phyloP scores from a whole-genome alignment of 2,888 invertebrate genomes.

The Aproaerema taeniolella region DNA sequence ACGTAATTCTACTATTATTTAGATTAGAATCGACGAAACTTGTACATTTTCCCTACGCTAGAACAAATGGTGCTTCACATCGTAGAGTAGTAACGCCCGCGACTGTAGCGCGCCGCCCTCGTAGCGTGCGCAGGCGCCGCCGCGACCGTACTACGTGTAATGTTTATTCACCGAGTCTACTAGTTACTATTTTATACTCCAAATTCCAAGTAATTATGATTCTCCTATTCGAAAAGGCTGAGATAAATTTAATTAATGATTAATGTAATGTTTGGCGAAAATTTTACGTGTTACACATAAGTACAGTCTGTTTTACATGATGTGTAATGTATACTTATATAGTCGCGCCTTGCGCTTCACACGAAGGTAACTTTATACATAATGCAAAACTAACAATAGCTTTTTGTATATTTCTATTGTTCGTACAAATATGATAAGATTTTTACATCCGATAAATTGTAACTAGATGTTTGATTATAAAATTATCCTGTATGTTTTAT shows the following conservation, averaged over 20 bases:
- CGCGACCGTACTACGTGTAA: constrained; percentile 38
- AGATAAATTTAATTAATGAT: constrained; percentile 49
- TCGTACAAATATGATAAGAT: constrained; percentile 48
- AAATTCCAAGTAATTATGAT: constrained; percentile 62
- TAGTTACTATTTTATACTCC: constrained; percentile 72
- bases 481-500: constrained; percentile 53
- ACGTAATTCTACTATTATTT: constrained; percentile 63
- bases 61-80: constrained; percentile 77
- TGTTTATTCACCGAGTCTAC: constrained; percentile 65
- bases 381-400: constrained; percentile 59
- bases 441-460: constrained; percentile 61
- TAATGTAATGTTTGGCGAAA: constrained; percentile 66
- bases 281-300: constrained; percentile 39
- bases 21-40: constrained; percentile 66
- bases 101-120: constrained; percentile 5
- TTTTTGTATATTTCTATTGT: constrained; percentile 73
- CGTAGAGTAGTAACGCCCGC: constrained; percentile 54
- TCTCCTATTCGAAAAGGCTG: constrained; percentile 77
- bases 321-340: constrained; percentile 34
- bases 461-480: constrained; percentile 49
- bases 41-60: constrained; percentile 77
- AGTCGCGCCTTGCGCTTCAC: constrained; percentile 24
- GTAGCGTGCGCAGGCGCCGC: background rate
- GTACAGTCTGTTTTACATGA: constrained; percentile 39
- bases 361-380: constrained; percentile 40